Evolutionary conservation across 2,113 vertebrate species (phyloP), one percentile per base, ranked within the genome.

Genomic region (Salvator merianae): DNA sequence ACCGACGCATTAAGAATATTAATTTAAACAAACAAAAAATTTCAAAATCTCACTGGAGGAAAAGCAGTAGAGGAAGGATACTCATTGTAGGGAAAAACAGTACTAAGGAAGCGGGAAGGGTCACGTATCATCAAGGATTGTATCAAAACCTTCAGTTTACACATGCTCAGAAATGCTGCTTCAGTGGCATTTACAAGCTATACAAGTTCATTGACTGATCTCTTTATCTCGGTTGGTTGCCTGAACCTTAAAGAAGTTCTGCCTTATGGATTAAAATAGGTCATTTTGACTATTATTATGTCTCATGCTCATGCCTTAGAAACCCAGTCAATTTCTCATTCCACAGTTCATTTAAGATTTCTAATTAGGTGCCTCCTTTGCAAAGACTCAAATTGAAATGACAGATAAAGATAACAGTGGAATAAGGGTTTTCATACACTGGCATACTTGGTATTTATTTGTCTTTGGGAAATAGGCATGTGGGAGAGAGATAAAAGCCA

Each of bases 361-460:
- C 89, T 90, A 92, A 91, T 88, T 86, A 93, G 78, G 77, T 69
- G 82, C 82, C 59, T 92, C 69, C 91, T 92, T 91, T 90, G 83
- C 82, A 92, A 95, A 89, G 87, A 79, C 82, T 78, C 81, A 91
- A 94, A 93, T 93, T 90, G 91, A 94, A 93, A 92, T 66, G 83
- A 91, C 79, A 89, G 90, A 89, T 91, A 90, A 93, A 92, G 89
- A 92, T 87, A 91, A 82, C 30, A 91, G 88, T 43, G 86, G 84
- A 91, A 92, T 93, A 89, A 63, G 62, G 66, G 30, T 86, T 90
- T 92, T 88, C 79, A 83, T 81, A 81, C 74, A 85, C 43, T 93
- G 79, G 87, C 85, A 87, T 93, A 84, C 88, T 92, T 87, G 87
- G 84, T 87, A 88, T 79, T 72, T 74, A 74, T 82, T 85, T 79